Base-by-base conservation (phyloP, 1,140 invertebrate species). In the Papilio polytes region DNA sequence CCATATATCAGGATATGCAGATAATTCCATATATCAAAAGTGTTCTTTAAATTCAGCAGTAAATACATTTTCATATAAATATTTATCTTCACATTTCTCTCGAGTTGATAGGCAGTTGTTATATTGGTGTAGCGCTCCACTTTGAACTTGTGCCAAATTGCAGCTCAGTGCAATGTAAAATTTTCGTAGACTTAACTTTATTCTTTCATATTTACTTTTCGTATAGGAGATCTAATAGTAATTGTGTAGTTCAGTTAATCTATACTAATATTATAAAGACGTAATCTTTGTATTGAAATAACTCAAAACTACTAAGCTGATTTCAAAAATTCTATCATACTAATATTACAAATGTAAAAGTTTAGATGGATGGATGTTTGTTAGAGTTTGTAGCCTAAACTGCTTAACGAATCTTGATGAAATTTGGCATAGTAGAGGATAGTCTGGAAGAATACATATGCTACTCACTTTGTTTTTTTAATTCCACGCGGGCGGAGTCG, bases 61-160 rank as follows among this genome's bases (percentile, higher is more conserved):
- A 31, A 15, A 13, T 70, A 70, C 7, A 70, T 70, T 70, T 70
- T 70, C 26, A 70, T 31, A 70, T 26, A 70, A 70, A 70, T 70
- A 36, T 66, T 66, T 31, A 66, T 26, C 10, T 66, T 31, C 63
- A 15, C 10, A 26, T 66, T 66, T 70, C 63, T 70, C 26, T 70
- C 63, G 26, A 70, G 22, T 70, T 70, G 63, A 70, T 70, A 70
- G 63, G 63, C 63, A 48, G 44, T 76, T 76, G 74, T 51, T 15
- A 76, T 51, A 76, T 76, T 26, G 74, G 12, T 48, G 46, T 74
- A 74, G 44, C 12, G 20, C 20, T 51, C 20, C 73, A 74, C 13
- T 48, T 74, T 74, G 73, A 74, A 74, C 18, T 51, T 10, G 46
- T 22, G 73, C 73, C 73, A 74, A 74, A 51, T 74, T 74, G 63